phyloP scores from a whole-genome alignment of 2,113 vertebrate genomes.

The Gavialis gangeticus region DNA sequence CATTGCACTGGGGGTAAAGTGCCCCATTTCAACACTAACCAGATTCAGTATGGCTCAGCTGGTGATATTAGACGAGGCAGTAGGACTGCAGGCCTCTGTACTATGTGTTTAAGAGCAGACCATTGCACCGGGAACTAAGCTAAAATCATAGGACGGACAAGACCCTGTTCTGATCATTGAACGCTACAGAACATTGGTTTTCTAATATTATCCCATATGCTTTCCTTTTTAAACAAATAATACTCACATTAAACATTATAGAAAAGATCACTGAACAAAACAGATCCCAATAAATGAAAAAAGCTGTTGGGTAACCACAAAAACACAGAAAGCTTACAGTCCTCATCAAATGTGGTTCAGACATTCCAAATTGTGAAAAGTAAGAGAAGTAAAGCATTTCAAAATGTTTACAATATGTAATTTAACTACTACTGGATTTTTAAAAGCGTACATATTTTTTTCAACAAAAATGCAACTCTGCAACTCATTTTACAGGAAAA shows the following conservation, averaged over 20 bases:
- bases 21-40: not conserved
- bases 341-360: not conserved
- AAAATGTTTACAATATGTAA: not conserved
- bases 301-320: conserved; percentile 21
- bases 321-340: not conserved
- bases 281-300: not conserved
- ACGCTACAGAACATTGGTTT: not conserved
- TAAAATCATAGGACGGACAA: not conserved
- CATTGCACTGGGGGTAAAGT: not conserved
- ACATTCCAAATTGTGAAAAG: not conserved
- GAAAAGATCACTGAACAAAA: conserved; percentile 5
- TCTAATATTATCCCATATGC: rapidly evolving
- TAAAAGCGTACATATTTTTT: not conserved
- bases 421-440: not conserved
- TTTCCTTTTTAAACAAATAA: conserved; percentile 19
- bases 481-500: not conserved
- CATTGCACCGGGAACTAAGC: not conserved
- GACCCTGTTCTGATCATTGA: not conserved
- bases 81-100: not conserved
- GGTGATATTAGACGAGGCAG: not conserved
- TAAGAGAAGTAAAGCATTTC: not conserved
- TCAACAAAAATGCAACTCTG: not conserved
- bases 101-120: not conserved
- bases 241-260: not conserved
- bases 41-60: not conserved